Conservation (phyloP, 2,797 vertebrate species). For the Phataginus tetradactyla region DNA sequence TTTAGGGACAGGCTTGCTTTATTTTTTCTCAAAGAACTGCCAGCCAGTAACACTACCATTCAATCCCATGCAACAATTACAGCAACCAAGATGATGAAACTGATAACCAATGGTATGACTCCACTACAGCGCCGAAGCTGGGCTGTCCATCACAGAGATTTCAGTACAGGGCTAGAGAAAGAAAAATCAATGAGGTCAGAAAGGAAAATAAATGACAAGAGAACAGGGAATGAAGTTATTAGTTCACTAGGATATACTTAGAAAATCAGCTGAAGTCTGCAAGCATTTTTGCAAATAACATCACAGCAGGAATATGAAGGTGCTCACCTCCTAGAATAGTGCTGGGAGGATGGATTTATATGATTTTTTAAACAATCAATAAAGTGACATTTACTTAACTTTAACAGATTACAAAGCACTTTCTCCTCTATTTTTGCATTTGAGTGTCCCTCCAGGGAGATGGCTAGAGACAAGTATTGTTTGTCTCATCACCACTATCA, state of each 20-base stretch:
- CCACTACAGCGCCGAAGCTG: not conserved
- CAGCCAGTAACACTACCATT: not conserved
- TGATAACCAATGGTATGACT: not conserved
- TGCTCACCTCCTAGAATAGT: not conserved
- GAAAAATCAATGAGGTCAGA: conserved; percentile 8
- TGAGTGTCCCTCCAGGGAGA: not conserved
- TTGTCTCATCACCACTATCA: not conserved
- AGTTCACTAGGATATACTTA: not conserved
- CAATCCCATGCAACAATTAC: conserved; percentile 36
- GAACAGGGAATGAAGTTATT: not conserved
- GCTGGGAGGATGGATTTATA: not conserved
- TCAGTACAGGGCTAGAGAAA: not conserved
- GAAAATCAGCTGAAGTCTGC: not conserved
- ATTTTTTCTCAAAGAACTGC: conserved; percentile 51
- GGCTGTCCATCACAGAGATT: conserved; percentile 12
- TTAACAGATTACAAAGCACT: conserved; percentile 10
- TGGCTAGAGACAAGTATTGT: not conserved
- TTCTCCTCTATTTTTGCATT: not conserved
- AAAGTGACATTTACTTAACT: conserved; percentile 26
- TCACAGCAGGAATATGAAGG: not conserved
- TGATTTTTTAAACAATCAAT: not conserved
- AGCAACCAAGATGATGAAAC: conserved; percentile 51
- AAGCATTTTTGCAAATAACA: conserved; percentile 31
- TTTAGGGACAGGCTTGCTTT: conserved; percentile 52
- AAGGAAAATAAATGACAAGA: conserved; percentile 30